Evolutionary conservation across 2,888 invertebrate species (phyloP).

Genomic region (Lymantria monacha): DNA sequence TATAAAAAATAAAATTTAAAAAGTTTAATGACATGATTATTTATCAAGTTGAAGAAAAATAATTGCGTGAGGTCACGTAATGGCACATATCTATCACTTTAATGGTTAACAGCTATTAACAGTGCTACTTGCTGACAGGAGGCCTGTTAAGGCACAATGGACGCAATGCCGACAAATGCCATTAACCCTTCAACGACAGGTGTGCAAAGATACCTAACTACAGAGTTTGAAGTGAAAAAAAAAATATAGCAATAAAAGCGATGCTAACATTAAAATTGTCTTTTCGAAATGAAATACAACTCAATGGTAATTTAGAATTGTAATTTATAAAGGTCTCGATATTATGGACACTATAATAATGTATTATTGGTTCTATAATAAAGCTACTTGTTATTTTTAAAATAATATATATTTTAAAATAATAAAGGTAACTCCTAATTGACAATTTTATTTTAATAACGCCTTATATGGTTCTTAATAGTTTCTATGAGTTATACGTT

Average conservation of each 20-base stretch:
- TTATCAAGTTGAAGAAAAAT: too few species aligned
- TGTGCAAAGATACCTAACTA: conserved; percentile 7
- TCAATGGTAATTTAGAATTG: neutral
- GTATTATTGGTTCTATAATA: too few species aligned
- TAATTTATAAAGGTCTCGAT: too few species aligned
- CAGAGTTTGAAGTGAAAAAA: conserved; percentile 5
- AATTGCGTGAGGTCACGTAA: neutral
- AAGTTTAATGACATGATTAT: too few species aligned
- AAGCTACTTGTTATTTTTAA: too few species aligned
- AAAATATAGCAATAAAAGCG: conserved; percentile 12
- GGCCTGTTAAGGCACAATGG: conserved; percentile 10
- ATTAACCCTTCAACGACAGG: conserved; percentile 27
- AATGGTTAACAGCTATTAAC: conserved; percentile 1
- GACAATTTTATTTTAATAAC: too few species aligned
- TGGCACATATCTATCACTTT: neutral
- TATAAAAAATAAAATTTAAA: too few species aligned
- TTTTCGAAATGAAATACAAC: neutral
- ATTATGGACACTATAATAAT: too few species aligned
- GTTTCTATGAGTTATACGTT: too few species aligned
- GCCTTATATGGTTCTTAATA: too few species aligned
- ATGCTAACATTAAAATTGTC: conserved; percentile 7
- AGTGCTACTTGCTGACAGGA: conserved; percentile 11
- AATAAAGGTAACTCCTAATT: too few species aligned
- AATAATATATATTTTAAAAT: too few species aligned
- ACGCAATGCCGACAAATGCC: conserved; percentile 23